A percentile compares a stretch with the other conserved stretches of the same genome.
Conservation (phyloP, 2,888 invertebrate genomes). For the Pyrocoelia pectoralis region DNA sequence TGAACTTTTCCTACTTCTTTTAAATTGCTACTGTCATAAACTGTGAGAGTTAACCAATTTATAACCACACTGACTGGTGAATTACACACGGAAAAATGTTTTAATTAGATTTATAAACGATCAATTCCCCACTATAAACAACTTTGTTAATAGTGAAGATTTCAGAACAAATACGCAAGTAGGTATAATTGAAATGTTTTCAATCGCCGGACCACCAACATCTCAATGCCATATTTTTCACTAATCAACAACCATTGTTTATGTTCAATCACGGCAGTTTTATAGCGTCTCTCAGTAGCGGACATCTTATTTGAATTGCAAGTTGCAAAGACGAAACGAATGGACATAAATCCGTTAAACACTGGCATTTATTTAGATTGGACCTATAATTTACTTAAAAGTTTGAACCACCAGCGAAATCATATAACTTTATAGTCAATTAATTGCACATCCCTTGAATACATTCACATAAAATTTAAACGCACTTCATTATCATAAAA, state of each 20-base stretch:
- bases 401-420: constrained; percentile 42
- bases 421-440: constrained; percentile 39
- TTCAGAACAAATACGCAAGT: constrained; percentile 29
- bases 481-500: constrained; percentile 19
- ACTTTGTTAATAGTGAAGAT: constrained; percentile 3
- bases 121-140: background rate
- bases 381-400: constrained; percentile 51
- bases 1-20: constrained; percentile 18
- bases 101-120: constrained; percentile 8
- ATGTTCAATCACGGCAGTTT: constrained; percentile 55
- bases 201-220: constrained; percentile 52
- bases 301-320: constrained; percentile 58
- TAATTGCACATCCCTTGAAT: constrained; percentile 27
- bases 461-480: constrained; percentile 20
- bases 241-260: constrained; percentile 59
- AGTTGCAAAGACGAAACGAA: constrained; percentile 44
- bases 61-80: constrained; percentile 14
- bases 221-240: constrained; percentile 55
- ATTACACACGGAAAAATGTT: background rate
- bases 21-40: constrained; percentile 33
- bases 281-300: constrained; percentile 50
- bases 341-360: constrained; percentile 55
- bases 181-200: constrained; percentile 54
- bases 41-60: constrained; percentile 28
- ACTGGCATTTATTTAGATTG: constrained; percentile 56